phyloP scores from a whole-genome alignment of 2,888 invertebrate genomes.

The Endomychus coccineus region DNA sequence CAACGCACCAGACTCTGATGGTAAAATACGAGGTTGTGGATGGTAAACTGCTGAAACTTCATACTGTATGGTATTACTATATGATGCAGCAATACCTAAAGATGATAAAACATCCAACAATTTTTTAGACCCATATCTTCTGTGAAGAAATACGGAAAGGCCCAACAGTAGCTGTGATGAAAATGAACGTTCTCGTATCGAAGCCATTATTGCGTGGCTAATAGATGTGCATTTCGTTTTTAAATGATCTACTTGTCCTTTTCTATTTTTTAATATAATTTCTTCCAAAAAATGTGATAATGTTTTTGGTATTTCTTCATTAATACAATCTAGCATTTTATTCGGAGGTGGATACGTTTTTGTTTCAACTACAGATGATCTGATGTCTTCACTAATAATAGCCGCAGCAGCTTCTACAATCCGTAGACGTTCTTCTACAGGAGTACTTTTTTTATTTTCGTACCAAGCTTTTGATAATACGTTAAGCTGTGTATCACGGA shows the following conservation, averaged over 20 bases:
- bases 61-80: too few relatives aligned
- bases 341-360: conserved; percentile 31
- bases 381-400: conserved; percentile 36
- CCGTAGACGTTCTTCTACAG: conserved; percentile 27
- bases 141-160: too few relatives aligned
- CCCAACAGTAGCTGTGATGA: too few relatives aligned
- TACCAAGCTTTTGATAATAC: conserved; percentile 23
- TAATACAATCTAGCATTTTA: conserved; percentile 27
- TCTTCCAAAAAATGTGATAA: conserved; percentile 17
- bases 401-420: conserved; percentile 33
- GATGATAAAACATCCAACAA: too few relatives aligned
- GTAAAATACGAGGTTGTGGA: too few relatives aligned
- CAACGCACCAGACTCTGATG: too few relatives aligned
- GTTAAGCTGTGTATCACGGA: conserved; percentile 30
- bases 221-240: conserved; percentile 20
- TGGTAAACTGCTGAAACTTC: too few relatives aligned
- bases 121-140: too few relatives aligned
- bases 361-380: conserved; percentile 31
- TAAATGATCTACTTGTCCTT: conserved; percentile 15
- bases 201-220: too few relatives aligned
- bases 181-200: too few relatives aligned
- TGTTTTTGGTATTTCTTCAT: conserved; percentile 25
- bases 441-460: conserved; percentile 6
- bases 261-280: conserved; percentile 24
- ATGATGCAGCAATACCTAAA: too few relatives aligned